Percentiles rank a stretch among this genome's conserved stretches.
Evolutionary conservation across 2,888 invertebrate species (phyloP).

Genomic region (Gastracanthus pulcherrimus): DNA sequence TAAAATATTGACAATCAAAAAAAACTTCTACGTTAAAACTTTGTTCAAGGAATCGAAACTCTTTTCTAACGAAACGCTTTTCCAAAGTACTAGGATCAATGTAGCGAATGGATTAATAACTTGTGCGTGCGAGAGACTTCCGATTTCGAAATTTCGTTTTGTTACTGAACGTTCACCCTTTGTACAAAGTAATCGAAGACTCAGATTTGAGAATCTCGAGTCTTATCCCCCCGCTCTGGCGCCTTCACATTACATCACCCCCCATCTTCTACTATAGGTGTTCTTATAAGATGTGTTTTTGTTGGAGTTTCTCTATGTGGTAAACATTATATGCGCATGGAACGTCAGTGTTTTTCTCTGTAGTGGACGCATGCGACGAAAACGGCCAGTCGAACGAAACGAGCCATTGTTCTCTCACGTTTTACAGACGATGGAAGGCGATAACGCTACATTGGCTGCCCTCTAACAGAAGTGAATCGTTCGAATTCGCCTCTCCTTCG

Average conservation of each 20-base stretch:
- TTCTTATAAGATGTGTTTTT: constrained; percentile 47
- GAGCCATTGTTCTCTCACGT: constrained; percentile 69
- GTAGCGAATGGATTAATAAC: constrained; percentile 52
- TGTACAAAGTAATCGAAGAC: constrained; percentile 35
- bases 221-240: constrained; percentile 16
- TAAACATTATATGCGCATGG: constrained; percentile 51
- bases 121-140: neutral
- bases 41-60: neutral
- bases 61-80: neutral
- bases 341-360: constrained; percentile 56
- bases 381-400: constrained; percentile 49
- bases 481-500: constrained; percentile 59
- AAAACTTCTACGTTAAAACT: neutral
- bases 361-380: constrained; percentile 58
- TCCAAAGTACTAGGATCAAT: neutral
- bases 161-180: neutral
- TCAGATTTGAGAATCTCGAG: constrained; percentile 5
- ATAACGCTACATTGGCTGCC: constrained; percentile 76
- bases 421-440: constrained; percentile 77
- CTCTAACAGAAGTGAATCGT: constrained; percentile 76
- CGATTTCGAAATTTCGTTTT: constrained; percentile 32
- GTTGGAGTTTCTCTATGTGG: constrained; percentile 50
- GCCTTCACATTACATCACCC: constrained; percentile 20
- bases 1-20: too few species aligned
- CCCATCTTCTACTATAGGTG: constrained; percentile 44